Evolutionary conservation across 2,888 invertebrate genomes (phyloP).

Genomic region (Meloe dianella): DNA sequence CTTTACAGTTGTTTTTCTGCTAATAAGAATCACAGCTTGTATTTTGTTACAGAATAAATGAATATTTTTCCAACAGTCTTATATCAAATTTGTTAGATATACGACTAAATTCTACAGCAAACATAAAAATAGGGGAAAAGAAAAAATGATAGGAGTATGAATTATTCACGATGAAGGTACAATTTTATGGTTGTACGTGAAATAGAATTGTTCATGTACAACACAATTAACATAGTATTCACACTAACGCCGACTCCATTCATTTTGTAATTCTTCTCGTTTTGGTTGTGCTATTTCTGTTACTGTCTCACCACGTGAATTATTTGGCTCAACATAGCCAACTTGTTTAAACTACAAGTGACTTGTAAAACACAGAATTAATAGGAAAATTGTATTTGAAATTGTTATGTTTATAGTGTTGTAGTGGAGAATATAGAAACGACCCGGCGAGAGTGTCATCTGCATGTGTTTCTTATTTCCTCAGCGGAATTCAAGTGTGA

Average conservation of each 20-base stretch:
- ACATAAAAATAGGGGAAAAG: neutral
- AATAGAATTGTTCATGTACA: conserved; percentile 2
- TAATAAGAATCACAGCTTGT: neutral
- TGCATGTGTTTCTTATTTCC: too few species aligned
- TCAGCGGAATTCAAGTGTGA: too few species aligned
- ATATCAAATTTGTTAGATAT: neutral
- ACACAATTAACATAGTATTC: conserved; percentile 11
- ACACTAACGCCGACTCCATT: neutral
- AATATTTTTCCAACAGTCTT: neutral
- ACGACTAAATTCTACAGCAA: neutral
- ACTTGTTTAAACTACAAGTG: neutral
- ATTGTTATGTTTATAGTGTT: too few species aligned
- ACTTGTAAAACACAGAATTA: neutral
- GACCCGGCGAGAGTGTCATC: too few species aligned
- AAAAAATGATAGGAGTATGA: conserved; percentile 7
- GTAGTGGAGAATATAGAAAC: too few species aligned
- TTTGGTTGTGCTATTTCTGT: neutral
- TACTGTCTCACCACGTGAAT: neutral
- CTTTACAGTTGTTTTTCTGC: neutral
- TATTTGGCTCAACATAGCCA: neutral
- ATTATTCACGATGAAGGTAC: conserved; percentile 7
- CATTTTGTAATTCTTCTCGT: neutral
- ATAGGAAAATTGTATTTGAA: neutral
- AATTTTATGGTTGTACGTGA: neutral
- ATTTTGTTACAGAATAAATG: neutral